These are phyloP conservation scores for Andrena cerasifolii DNA, from an alignment of 1,140 invertebrate genomes.

Conservation along the genomic window DNA sequence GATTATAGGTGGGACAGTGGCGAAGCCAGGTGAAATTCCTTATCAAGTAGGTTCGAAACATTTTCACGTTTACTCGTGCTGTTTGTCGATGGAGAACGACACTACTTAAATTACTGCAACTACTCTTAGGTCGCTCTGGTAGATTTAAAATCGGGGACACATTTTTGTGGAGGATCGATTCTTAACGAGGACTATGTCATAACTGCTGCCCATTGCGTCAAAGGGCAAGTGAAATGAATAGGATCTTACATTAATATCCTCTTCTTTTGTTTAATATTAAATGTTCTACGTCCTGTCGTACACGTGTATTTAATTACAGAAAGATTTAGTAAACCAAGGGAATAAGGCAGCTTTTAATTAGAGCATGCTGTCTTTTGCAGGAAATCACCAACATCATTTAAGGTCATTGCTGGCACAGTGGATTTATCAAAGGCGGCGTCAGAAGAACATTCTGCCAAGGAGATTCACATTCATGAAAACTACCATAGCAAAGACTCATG, in stretches of 20 bases:
- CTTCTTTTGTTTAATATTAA: slow-evolving; percentile 2
- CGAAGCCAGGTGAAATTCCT: slow-evolving; percentile 62
- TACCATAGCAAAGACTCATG: slow-evolving; percentile 45
- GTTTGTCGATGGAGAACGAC: neutral
- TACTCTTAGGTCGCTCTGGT: slow-evolving; percentile 62
- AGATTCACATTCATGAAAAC: slow-evolving; percentile 46
- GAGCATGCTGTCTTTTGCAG: slow-evolving; percentile 17
- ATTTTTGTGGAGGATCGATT: slow-evolving; percentile 82
- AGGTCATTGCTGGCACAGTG: slow-evolving; percentile 34
- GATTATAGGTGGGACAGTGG: slow-evolving; percentile 63
- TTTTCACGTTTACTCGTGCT: neutral
- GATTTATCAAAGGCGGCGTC: slow-evolving; percentile 16
- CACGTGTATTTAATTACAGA: too few species aligned
- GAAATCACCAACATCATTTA: neutral
- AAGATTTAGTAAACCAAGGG: neutral
- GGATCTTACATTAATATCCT: neutral
- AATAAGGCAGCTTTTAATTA: neutral
- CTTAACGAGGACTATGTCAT: slow-evolving; percentile 79
- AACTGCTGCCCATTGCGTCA: slow-evolving; percentile 82
- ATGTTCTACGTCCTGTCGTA: too few species aligned
- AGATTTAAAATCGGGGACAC: neutral
- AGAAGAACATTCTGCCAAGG: slow-evolving; percentile 5
- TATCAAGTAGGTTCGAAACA: slow-evolving; percentile 61
- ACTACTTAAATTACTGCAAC: neutral
- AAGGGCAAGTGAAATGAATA: slow-evolving; percentile 28